Conservation (phyloP, 2,888 invertebrate species). For the Drosophila multiciliata region DNA sequence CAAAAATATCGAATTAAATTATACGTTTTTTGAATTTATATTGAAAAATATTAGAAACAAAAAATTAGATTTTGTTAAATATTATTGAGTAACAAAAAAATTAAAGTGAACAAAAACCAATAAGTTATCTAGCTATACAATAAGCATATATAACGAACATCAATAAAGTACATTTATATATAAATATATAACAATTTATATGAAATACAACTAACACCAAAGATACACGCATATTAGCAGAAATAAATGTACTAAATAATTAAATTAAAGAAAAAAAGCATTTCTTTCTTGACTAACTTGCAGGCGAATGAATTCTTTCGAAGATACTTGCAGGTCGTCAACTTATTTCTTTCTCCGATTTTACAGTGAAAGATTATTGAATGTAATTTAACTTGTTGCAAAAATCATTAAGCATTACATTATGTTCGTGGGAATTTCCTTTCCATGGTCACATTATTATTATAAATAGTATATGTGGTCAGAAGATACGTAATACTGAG, state of each 20-base stretch:
- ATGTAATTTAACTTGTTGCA: neutral
- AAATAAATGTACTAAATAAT: conserved; percentile 68
- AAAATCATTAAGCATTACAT: neutral
- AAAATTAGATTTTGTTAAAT: conserved; percentile 49
- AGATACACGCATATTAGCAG: conserved; percentile 75
- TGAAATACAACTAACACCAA: conserved; percentile 60
- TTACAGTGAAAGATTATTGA: conserved; percentile 10
- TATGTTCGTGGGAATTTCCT: neutral
- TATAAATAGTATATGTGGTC: conserved; percentile 1
- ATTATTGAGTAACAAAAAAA: conserved; percentile 47
- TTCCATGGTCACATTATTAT: neutral
- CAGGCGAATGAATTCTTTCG: neutral
- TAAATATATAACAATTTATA: conserved; percentile 51
- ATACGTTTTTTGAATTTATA: conserved; percentile 65
- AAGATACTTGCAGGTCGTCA: neutral
- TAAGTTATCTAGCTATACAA: conserved; percentile 63
- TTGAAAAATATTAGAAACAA: conserved; percentile 10
- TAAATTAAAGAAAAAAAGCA: conserved; percentile 21
- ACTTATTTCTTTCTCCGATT: neutral
- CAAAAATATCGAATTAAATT: conserved; percentile 61
- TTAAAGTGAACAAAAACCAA: conserved; percentile 32
- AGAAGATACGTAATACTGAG: neutral
- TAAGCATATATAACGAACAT: conserved; percentile 35
- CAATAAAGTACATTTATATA: conserved; percentile 50
- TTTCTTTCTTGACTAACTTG: neutral